Percentiles rank a stretch among this genome's conserved stretches.
Evolutionary conservation across 1,140 invertebrate genomes (phyloP).

Genomic region (Triops longicaudatus): DNA sequence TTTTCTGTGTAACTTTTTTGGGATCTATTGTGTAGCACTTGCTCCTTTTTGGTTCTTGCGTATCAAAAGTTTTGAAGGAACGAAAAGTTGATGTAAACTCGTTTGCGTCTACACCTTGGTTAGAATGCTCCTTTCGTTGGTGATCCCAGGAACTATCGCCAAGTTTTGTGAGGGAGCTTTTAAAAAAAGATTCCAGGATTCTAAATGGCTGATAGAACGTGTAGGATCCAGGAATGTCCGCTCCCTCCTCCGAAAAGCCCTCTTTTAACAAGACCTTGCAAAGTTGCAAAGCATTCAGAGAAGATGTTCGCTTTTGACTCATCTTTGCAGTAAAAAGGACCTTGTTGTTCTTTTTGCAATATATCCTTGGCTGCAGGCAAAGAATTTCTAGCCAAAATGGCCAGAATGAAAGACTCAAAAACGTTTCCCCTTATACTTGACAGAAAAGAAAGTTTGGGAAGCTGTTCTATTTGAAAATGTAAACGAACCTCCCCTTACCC

Average conservation of each 20-base stretch:
- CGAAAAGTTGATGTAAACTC: no score
- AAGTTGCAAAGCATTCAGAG: not conserved
- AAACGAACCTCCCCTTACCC: not conserved
- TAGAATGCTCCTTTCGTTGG: no score
- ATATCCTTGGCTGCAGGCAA: not conserved
- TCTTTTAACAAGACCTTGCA: slow-evolving; percentile 8
- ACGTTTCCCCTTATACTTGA: not conserved
- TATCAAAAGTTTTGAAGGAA: no score
- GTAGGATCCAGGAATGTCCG: not conserved
- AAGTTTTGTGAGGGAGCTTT: no score
- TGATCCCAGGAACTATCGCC: no score
- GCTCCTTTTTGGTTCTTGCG: no score
- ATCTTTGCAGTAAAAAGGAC: not conserved
- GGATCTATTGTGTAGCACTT: no score
- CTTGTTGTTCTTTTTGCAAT: not conserved
- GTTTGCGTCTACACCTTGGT: no score
- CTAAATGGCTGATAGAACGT: not conserved
- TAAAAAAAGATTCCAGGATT: not conserved
- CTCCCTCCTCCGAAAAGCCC: not conserved
- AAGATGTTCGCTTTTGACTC: not conserved
- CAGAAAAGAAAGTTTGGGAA: not conserved
- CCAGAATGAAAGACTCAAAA: not conserved
- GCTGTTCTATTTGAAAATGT: not conserved
- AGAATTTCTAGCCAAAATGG: not conserved
- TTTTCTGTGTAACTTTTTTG: no score